Conservation (phyloP, 2,797 vertebrate species). For the Rhabdophis nuchalis region DNA sequence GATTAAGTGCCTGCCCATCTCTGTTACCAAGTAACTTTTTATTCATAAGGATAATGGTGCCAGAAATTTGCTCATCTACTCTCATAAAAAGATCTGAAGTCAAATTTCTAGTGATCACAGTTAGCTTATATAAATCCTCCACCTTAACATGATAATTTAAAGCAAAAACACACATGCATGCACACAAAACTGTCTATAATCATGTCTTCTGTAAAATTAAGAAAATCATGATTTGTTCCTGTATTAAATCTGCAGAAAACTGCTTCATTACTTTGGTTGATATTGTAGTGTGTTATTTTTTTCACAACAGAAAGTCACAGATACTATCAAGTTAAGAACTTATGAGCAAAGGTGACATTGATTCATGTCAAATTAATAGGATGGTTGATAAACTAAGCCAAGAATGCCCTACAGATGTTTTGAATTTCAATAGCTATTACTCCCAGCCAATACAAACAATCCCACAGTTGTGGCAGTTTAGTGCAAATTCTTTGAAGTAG, state of each 20-base stretch:
- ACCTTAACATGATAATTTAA: background rate
- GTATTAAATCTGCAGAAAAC: background rate
- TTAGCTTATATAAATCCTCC: background rate
- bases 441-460: background rate
- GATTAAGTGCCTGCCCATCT: conserved; percentile 28
- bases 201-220: background rate
- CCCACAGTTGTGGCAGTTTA: background rate
- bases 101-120: background rate
- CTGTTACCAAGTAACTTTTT: conserved; percentile 23
- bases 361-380: background rate
- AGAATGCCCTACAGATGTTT: background rate
- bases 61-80: background rate
- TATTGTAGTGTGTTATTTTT: background rate
- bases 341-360: conserved; percentile 1
- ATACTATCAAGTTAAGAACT: background rate
- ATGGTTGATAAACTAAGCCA: background rate
- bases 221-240: background rate
- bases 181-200: background rate
- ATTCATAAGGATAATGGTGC: conserved; percentile 11
- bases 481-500: background rate
- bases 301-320: background rate
- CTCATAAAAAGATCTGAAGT: background rate
- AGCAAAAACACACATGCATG: background rate
- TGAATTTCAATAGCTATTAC: background rate
- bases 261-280: background rate